Percentiles rank a stretch among this genome's conserved stretches.
Conservation (phyloP, 2,113 vertebrate species). For the Cathartes aura region DNA sequence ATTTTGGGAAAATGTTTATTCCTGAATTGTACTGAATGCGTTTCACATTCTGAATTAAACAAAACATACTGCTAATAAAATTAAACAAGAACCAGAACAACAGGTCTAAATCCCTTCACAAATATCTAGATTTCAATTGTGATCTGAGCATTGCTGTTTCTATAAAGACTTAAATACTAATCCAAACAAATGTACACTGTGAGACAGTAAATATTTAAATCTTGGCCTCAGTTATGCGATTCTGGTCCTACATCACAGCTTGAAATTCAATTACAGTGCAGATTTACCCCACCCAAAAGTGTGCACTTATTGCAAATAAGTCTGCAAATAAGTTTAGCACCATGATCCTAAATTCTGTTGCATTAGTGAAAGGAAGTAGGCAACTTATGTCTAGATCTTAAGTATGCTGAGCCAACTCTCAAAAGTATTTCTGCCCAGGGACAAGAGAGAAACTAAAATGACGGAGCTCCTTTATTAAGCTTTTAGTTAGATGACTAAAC, state of each 20-base stretch:
- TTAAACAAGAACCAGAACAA: not conserved
- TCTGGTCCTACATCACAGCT: fast-evolving
- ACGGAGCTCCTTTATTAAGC: not conserved
- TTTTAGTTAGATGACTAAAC: not conserved
- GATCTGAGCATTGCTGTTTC: not conserved
- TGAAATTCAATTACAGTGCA: not conserved
- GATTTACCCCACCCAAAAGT: not conserved
- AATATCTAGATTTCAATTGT: not conserved
- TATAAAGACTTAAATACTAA: not conserved
- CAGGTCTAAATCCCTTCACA: not conserved
- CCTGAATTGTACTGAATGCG: not conserved
- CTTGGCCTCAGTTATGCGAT: fast-evolving
- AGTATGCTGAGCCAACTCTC: not conserved
- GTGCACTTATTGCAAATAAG: not conserved
- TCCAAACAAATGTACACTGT: not conserved
- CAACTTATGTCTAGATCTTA: not conserved
- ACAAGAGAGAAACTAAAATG: not conserved
- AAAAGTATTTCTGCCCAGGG: not conserved
- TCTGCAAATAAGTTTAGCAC: not conserved
- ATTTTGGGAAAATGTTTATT: not conserved
- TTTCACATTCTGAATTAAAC: not conserved
- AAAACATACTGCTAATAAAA: not conserved
- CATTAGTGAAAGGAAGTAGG: not conserved
- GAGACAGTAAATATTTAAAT: not conserved
- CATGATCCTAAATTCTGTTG: not conserved